Base-by-base conservation (phyloP, 1,140 invertebrate genomes). In the Campoletis sonorensis region DNA sequence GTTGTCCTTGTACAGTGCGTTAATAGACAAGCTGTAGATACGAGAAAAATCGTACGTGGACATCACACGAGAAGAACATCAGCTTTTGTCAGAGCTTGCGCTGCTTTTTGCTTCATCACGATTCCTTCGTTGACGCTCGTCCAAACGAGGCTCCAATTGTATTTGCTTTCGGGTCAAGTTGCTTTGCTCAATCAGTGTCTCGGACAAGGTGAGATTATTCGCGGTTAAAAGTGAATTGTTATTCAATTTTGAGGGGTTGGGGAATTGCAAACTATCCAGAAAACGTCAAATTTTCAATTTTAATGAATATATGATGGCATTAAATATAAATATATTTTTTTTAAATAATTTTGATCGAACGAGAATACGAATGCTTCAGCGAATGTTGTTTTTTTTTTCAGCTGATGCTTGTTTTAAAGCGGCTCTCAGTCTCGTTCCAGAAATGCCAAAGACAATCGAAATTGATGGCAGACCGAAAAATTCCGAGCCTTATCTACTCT, bases 341-440 rank as follows among this genome's bases (percentile, higher is more conserved):
- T 4, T 37, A 37, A 10, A n/a, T 37, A 37, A 37, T 37, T 37
- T 10, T 45, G 8, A 45, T 10, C 16, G 37, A 27, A 26, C 33
- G 49, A 26, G 67, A 83, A 82, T 61, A 16, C 21, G 4, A 70
- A 73, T 70, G 79, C 61, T 72, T 85, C 84, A 81, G 23, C 84
- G 75, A 45, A 79, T 72, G 81, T 18, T 8, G 86, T 86, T 86
- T 92, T 8, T 86, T 86, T 86, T 92, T 91, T 79, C 88, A 98
- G 97, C 96, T 79, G 98, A 99, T 93, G 97, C 97, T 2, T 98
- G 97, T 88, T 96, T 99, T 78, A 98, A 98, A 92, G 96, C 97
- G 58, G 95, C 97, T 0, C 94, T 99, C 13, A 95, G 94, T 70
- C 90, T 97, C 23, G 94, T 98, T 64, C 94, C 95, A 7, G 96